These are phyloP conservation scores for Ictidomys tridecemlineatus DNA, from an alignment of 2,113 vertebrate species.

Conservation along the genomic window DNA sequence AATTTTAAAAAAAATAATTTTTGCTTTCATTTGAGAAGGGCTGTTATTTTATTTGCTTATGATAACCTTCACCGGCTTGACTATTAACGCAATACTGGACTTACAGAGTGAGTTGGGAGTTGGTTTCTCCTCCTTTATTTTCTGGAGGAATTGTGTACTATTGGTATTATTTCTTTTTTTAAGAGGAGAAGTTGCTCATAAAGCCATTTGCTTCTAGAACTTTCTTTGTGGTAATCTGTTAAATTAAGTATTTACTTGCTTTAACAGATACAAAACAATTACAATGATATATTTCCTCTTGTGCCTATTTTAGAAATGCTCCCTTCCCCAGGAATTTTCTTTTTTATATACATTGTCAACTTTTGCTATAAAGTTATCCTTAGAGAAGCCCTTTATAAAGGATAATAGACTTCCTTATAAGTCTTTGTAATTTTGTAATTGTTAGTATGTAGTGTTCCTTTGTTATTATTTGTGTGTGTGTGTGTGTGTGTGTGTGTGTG, in stretches of 20 bases:
- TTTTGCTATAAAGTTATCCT: neutral
- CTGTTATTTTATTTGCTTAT: neutral
- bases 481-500: too few species aligned
- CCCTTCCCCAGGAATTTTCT: neutral
- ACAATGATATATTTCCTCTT: neutral
- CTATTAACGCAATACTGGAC: neutral
- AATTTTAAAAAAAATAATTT: too few species aligned
- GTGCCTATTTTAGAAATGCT: neutral
- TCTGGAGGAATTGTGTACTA: neutral
- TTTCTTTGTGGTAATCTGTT: neutral
- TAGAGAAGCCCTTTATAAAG: neutral
- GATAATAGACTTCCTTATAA: neutral
- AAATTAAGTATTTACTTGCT: neutral
- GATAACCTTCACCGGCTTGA: neutral
- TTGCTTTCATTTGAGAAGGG: neutral
- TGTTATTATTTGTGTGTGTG: neutral
- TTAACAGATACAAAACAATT: neutral
- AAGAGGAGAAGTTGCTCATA: neutral
- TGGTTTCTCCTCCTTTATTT: neutral
- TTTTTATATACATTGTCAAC: neutral
- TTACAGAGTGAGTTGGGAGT: neutral
- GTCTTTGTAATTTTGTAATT: neutral
- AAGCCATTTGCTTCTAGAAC: neutral
- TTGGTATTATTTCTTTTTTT: neutral
- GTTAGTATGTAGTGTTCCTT: neutral